Percentiles rank a stretch among this genome's conserved stretches.
phyloP scores from a whole-genome alignment of 2,888 invertebrate species.

The Leptarthrus brevirostris region DNA sequence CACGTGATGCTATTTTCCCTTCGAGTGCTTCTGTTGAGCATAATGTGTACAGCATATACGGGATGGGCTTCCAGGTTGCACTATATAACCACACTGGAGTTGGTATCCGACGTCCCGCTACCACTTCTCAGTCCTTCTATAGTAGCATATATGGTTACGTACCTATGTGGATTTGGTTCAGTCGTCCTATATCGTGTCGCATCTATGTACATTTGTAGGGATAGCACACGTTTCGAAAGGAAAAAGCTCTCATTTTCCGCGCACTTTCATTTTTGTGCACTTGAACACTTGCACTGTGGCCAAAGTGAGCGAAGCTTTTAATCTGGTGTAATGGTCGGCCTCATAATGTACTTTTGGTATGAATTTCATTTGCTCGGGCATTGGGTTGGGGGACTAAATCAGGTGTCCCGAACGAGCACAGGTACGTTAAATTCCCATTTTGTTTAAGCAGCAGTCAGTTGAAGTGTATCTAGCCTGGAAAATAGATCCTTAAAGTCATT shows the following conservation, averaged over 20 bases:
- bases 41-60: slow-evolving; percentile 44
- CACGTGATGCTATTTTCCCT: slow-evolving; percentile 49
- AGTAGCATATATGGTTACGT: too few relatives aligned
- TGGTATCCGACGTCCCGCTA: slow-evolving; percentile 3
- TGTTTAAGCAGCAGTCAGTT: neutral
- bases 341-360: slow-evolving; percentile 45
- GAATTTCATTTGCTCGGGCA: slow-evolving; percentile 18
- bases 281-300: slow-evolving; percentile 51
- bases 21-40: slow-evolving; percentile 48
- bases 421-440: slow-evolving; percentile 3
- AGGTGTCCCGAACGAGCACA: neutral
- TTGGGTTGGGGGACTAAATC: slow-evolving; percentile 2
- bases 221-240: slow-evolving; percentile 3
- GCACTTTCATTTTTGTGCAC: slow-evolving; percentile 52
- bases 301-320: slow-evolving; percentile 47
- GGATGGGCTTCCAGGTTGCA: slow-evolving; percentile 45
- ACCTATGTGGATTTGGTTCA: too few relatives aligned
- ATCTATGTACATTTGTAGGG: too few relatives aligned
- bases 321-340: slow-evolving; percentile 44
- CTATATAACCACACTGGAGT: slow-evolving; percentile 20
- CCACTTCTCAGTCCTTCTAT: neutral
- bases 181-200: too few relatives aligned
- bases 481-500: slow-evolving; percentile 33
- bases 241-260: slow-evolving; percentile 51
- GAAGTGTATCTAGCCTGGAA: neutral